phyloP scores from a whole-genome alignment of 2,888 invertebrate genomes.

The Pardosa pseudoannulata region DNA sequence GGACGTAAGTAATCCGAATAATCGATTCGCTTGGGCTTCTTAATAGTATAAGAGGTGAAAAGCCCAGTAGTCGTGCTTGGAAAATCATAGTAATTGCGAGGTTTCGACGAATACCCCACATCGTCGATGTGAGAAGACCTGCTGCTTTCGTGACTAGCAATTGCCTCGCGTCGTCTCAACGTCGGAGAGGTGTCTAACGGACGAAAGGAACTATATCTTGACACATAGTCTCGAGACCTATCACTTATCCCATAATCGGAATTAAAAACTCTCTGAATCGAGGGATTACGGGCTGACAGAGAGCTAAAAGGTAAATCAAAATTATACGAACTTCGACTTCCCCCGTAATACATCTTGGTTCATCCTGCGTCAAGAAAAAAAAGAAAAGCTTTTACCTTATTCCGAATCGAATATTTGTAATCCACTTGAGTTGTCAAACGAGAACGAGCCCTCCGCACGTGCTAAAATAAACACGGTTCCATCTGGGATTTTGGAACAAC shows the following conservation, averaged over 20 bases:
- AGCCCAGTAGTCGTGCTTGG: slow-evolving; percentile 4
- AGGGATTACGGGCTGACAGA: slow-evolving; percentile 40
- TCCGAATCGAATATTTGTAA: not conserved
- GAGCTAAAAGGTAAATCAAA: slow-evolving; percentile 33
- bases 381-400: not conserved
- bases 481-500: not conserved
- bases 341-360: slow-evolving; percentile 42
- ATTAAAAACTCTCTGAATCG: slow-evolving; percentile 47
- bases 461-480: slow-evolving; percentile 43
- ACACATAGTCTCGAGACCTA: slow-evolving; percentile 44
- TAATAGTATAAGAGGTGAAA: slow-evolving; percentile 5
- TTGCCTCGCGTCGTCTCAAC: slow-evolving; percentile 24
- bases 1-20: slow-evolving; percentile 54
- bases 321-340: slow-evolving; percentile 16
- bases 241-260: slow-evolving; percentile 37
- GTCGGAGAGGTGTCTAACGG: slow-evolving; percentile 42
- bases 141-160: not conserved
- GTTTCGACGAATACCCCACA: slow-evolving; percentile 6
- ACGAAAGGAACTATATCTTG: slow-evolving; percentile 21
- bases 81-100: slow-evolving; percentile 46
- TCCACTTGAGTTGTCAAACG: not conserved
- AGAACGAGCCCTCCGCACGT: slow-evolving; percentile 20
- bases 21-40: slow-evolving; percentile 44
- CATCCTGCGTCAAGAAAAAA: not conserved
- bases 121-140: slow-evolving; percentile 15